Evolutionary conservation across 2,797 vertebrate species (phyloP), one percentile per base, ranked within the genome.

Genomic region (Muscicapa comitata): DNA sequence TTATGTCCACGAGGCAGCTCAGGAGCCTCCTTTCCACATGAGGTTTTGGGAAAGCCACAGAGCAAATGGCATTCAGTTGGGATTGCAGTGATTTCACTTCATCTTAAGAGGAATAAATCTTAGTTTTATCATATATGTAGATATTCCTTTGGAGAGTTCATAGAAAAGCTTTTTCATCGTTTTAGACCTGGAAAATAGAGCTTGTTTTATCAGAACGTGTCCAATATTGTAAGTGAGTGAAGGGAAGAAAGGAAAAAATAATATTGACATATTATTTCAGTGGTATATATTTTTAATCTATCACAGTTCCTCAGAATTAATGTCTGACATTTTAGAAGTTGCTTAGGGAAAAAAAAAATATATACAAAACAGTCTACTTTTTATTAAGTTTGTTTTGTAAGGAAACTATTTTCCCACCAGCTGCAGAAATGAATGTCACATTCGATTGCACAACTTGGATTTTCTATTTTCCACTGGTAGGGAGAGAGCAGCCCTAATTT

Each of bases 301-400:
- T 83, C 61, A 43, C 45, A 72, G 43, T 86, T 81, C 72, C 70
- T 81, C 79, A 81, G 29, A 72, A 77, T 75, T 94, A 83, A 75
- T 31, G 61, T 63, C 73, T 70, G 90, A 88, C 67, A 73, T 88
- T 88, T 81, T 77, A 72, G 57, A 86, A 62, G 40, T 54, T 78
- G 70, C 79, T 88, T 78, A 59, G 55, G 74, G 53, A 17, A 5
- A 11, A 26, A 76, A 13, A 85, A 93, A 94, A 45, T 17, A 83
- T 84, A 75, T 62, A 91, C 50, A 90, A 95, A 95, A 1, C 70
- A 90, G 61, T 72, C 62, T 71, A 91, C 38, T 86, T 90, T 70
- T 88, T 90, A 92, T 93, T 90, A 90, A 73, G 85, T 86, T 86
- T 91, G 51, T 88, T 93, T 91, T 91, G 37, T 82, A 89, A 83